Percentiles rank a stretch among this genome's conserved stretches.
Conservation (phyloP, 1,140 invertebrate genomes). For the Papilio machaon region DNA sequence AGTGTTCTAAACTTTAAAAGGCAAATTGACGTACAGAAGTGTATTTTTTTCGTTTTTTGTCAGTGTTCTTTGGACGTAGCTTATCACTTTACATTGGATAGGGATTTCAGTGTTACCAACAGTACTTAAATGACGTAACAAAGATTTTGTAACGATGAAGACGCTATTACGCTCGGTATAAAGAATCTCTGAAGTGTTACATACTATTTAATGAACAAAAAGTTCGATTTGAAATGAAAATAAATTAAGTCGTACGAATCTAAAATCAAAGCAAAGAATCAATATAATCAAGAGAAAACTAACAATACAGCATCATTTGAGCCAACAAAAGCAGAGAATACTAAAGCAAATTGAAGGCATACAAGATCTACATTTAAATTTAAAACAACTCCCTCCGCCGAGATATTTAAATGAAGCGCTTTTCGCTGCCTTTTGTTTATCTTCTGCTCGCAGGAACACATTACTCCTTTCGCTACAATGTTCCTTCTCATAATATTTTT, state of each 20-base stretch:
- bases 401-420: conserved; percentile 26
- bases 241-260: not conserved
- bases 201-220: not conserved
- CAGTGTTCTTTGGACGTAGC: not conserved
- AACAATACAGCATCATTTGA: conserved; percentile 4
- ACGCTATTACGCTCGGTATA: too few relatives aligned
- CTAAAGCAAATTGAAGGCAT: conserved; percentile 14
- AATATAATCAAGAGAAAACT: conserved; percentile 12
- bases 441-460: conserved; percentile 19
- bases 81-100: too few relatives aligned
- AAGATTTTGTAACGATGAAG: too few relatives aligned
- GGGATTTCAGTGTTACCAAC: too few relatives aligned
- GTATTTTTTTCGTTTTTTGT: too few relatives aligned
- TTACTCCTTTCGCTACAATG: conserved; percentile 14
- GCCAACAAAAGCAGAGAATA: not conserved
- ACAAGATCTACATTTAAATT: conserved; percentile 22
- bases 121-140: too few relatives aligned
- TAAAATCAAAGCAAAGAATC: not conserved
- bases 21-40: too few relatives aligned
- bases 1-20: not conserved
- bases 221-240: not conserved
- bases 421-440: conserved; percentile 20
- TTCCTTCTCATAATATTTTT: conserved; percentile 22
- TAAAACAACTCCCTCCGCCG: conserved; percentile 5
- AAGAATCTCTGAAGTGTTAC: not conserved